Evolutionary conservation across 2,888 invertebrate genomes (phyloP).

Genomic region (Acanthosepion esculentum): DNA sequence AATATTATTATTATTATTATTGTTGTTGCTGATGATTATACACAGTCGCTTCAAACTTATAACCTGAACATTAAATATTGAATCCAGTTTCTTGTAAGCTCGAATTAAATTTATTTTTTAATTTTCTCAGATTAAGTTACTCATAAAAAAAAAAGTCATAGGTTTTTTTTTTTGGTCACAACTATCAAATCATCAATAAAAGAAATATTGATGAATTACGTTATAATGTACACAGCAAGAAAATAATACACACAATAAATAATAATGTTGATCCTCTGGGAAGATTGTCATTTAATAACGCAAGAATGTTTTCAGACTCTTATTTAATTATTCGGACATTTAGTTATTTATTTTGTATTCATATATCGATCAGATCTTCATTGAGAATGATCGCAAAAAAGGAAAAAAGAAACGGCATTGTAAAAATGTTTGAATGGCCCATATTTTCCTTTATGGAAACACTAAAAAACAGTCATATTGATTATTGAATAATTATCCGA

Average conservation of each 20-base stretch:
- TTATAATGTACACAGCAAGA: no score
- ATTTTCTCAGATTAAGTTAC: background rate
- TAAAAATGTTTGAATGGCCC: background rate
- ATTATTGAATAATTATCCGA: no score
- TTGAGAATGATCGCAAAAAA: background rate
- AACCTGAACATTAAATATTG: no score
- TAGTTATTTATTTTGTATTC: background rate
- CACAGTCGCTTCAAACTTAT: no score
- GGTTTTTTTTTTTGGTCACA: no score
- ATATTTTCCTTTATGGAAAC: background rate
- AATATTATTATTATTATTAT: background rate
- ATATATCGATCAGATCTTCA: background rate
- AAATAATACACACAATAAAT: no score
- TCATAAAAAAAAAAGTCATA: no score
- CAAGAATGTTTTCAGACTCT: background rate
- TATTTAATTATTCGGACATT: background rate
- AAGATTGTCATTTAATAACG: background rate
- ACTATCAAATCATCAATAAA: no score
- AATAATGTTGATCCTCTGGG: no score
- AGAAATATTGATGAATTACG: no score
- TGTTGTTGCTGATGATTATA: background rate
- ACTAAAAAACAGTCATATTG: no score
- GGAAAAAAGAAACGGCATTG: background rate
- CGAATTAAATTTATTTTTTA: background rate
- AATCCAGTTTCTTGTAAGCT: background rate